phyloP scores from a whole-genome alignment of 2,888 invertebrate genomes.

The Nudaria mundana region DNA sequence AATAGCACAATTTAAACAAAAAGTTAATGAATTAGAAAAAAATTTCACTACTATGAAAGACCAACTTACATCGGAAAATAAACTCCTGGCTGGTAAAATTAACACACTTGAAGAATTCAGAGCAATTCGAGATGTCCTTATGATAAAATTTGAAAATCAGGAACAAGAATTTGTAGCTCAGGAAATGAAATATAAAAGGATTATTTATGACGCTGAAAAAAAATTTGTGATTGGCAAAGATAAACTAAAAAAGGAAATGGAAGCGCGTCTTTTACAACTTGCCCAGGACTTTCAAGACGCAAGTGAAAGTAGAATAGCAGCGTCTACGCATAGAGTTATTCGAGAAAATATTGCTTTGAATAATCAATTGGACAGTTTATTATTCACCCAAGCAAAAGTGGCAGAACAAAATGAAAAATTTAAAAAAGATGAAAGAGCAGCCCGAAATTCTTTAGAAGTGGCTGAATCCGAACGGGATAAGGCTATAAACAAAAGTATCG shows the following conservation, averaged over 20 bases:
- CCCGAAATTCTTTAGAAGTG: conserved; percentile 79
- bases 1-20: conserved; percentile 82
- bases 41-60: conserved; percentile 90
- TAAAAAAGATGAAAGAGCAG: conserved; percentile 80
- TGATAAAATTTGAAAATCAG: conserved; percentile 90
- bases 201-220: conserved; percentile 88
- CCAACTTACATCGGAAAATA: conserved; percentile 92
- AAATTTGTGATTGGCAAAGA: conserved; percentile 90
- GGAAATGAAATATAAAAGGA: conserved; percentile 87
- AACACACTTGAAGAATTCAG: conserved; percentile 95
- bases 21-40: conserved; percentile 84
- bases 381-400: conserved; percentile 83
- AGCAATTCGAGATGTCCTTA: conserved; percentile 90
- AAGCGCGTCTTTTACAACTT: conserved; percentile 87
- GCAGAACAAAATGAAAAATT: conserved; percentile 83
- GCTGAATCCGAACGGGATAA: conserved; percentile 83
- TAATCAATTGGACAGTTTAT: conserved; percentile 86
- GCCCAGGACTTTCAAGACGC: conserved; percentile 93
- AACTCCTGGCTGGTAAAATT: conserved; percentile 91
- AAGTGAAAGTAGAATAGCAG: conserved; percentile 92
- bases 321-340: conserved; percentile 93
- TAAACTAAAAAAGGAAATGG: conserved; percentile 93
- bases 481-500: conserved; percentile 81
- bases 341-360: conserved; percentile 92
- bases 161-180: conserved; percentile 88